Percentiles rank a stretch among this genome's conserved stretches.
Evolutionary conservation across 1,140 invertebrate species (phyloP).

Genomic region (Ceratina calcarata): DNA sequence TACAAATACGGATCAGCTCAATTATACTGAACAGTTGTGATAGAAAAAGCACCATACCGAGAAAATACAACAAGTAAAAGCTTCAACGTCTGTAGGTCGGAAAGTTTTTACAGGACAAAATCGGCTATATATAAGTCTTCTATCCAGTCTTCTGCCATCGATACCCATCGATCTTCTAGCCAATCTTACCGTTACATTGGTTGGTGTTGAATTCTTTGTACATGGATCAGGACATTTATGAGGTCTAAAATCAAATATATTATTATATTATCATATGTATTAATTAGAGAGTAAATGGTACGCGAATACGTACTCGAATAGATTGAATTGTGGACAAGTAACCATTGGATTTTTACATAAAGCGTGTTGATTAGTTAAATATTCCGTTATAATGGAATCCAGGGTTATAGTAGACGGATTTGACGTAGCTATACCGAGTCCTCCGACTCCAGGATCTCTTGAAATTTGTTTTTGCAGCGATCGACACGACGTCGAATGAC

Average conservation of each 20-base stretch:
- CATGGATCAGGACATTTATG: slow-evolving; percentile 96
- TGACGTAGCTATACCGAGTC: slow-evolving; percentile 67
- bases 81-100: slow-evolving; percentile 86
- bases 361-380: slow-evolving; percentile 97
- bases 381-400: slow-evolving; percentile 96
- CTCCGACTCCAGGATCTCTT: slow-evolving; percentile 70
- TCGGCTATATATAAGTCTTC: slow-evolving; percentile 92
- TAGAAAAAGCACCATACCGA: slow-evolving; percentile 80
- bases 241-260: slow-evolving; percentile 82
- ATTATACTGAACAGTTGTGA: neutral
- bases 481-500: slow-evolving; percentile 64
- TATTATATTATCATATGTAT: slow-evolving; percentile 3
- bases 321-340: slow-evolving; percentile 94
- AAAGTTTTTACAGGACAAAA: slow-evolving; percentile 94
- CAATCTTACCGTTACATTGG: slow-evolving; percentile 86
- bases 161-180: slow-evolving; percentile 82
- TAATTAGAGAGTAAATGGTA: neutral
- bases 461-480: slow-evolving; percentile 87
- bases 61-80: slow-evolving; percentile 91
- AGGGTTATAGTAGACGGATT: slow-evolving; percentile 84
- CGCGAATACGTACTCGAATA: slow-evolving; percentile 85
- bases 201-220: slow-evolving; percentile 85
- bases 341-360: slow-evolving; percentile 95
- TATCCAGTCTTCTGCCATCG: slow-evolving; percentile 83
- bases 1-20: too few species aligned